Evolutionary conservation across 2,113 vertebrate species (phyloP).

Genomic region (Tupaia tana): DNA sequence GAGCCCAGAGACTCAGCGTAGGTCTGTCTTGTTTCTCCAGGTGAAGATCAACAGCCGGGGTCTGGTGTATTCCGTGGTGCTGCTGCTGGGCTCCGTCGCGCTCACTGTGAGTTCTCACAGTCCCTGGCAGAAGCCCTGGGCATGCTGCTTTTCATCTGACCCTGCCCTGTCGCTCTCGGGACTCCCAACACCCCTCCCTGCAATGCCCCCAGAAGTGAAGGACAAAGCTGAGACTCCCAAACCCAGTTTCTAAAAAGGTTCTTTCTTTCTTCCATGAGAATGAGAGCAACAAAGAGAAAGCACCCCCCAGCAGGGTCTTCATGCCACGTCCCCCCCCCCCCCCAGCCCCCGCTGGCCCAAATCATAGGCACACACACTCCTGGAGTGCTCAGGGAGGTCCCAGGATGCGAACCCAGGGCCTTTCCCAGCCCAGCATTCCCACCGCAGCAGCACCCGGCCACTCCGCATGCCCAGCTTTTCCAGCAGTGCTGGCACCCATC

Average conservation of each 20-base stretch:
- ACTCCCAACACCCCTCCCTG: neutral
- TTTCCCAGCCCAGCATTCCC: too few relatives aligned
- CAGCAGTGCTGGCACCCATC: neutral
- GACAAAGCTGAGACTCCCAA: neutral
- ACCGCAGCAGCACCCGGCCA: too few relatives aligned
- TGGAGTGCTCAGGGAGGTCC: too few relatives aligned
- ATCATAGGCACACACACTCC: too few relatives aligned
- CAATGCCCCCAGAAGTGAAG: neutral
- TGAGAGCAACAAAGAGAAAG: too few relatives aligned
- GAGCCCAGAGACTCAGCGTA: neutral
- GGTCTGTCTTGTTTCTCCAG: slow-evolving; percentile 82
- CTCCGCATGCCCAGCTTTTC: neutral
- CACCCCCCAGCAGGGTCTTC: too few relatives aligned
- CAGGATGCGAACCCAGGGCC: too few relatives aligned
- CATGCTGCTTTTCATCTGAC: fast-evolving
- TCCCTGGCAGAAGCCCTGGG: fast-evolving
- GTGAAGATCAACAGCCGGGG: slow-evolving; percentile 97
- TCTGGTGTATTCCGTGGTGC: slow-evolving; percentile 95
- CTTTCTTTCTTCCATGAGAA: too few relatives aligned
- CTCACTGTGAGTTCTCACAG: slow-evolving; percentile 92
- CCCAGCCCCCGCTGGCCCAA: too few relatives aligned
- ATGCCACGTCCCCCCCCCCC: too few relatives aligned
- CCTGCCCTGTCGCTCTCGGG: fast-evolving
- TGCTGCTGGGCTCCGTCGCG: slow-evolving; percentile 96
- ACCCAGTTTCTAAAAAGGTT: too few relatives aligned